Base-by-base conservation (phyloP, 1,140 invertebrate species). In the Drosophila rufa region DNA sequence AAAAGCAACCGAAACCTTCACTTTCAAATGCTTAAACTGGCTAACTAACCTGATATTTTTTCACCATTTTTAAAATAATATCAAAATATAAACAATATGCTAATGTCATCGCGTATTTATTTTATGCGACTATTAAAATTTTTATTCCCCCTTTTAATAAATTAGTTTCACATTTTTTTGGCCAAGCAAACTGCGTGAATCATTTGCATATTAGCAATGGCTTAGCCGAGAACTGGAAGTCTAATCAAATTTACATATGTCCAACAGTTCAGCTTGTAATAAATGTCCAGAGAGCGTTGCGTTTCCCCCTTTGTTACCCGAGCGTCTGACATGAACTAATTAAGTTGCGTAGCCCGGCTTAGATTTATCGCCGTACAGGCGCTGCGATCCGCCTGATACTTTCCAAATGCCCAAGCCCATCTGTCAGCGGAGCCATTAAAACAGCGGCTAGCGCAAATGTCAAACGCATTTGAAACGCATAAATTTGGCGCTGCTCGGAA, bases 291-390 rank as follows among this genome's bases (percentile, higher is more conserved):
- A 40, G 38, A 66, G 69, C 51, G 40, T 62, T 36, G 53, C 53
- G 40, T 43, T 70, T 56, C 42, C 42, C 58, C 42, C 11, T 56
- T 53, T 65, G 40, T 51, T 15, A 36, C 38, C 75, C 75, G 76
- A 80, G 70, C 80, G 68, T 79, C 38, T 62, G 85, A 90, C 74
- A 65, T 90, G 85, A 66, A 90, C 84, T 87, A 87, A 87, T 87
- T 87, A 84, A 87, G 84, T 90, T 87, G 80, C 84, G 84, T 68
- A 67, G 67, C 71, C 55, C 61, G 65, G 58, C 70, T 84, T 83
- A 78, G 81, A 87, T 89, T 87, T 87, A 87, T 76, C 55, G 68
- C 71, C 60, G 50, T 76, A 80, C 71, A 62, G 76, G 33, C 53
- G 38, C 64, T 56, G 58, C 51, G 59, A 71, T 57, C 62, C 58